These are phyloP conservation scores for Heliconius charithonia DNA, from an alignment of 2,888 invertebrate genomes.

Conservation along the genomic window DNA sequence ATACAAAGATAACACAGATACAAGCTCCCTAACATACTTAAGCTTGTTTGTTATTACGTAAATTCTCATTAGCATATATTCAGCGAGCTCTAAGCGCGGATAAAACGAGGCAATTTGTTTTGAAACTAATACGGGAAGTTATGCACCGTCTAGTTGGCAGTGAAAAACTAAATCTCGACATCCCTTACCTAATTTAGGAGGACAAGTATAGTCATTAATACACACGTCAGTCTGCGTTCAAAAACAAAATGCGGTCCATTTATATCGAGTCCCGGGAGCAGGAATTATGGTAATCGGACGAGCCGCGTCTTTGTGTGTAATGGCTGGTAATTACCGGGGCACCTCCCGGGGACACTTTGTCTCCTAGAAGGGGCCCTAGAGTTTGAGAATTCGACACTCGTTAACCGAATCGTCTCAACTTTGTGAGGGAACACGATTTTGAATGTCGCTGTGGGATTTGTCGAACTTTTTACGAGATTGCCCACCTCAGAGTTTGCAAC, in stretches of 20 bases:
- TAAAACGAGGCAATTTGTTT: constrained; percentile 51
- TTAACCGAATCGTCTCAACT: constrained; percentile 82
- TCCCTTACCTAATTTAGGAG: constrained; percentile 82
- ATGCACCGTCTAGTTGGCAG: constrained; percentile 60
- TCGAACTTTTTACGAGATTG: constrained; percentile 62
- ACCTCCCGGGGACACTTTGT: constrained; percentile 79
- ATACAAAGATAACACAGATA: constrained; percentile 37
- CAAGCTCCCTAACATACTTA: constrained; percentile 39
- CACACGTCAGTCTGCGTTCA: constrained; percentile 81
- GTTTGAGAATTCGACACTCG: constrained; percentile 81
- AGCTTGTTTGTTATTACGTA: constrained; percentile 44
- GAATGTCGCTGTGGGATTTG: constrained; percentile 76
- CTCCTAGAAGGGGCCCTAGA: constrained; percentile 69
- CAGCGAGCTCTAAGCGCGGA: constrained; percentile 49
- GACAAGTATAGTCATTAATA: constrained; percentile 83
- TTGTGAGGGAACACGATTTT: constrained; percentile 81
- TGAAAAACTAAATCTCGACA: constrained; percentile 81
- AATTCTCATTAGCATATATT: constrained; percentile 52
- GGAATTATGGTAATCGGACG: constrained; percentile 83
- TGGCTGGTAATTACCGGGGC: constrained; percentile 81
- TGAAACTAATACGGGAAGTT: constrained; percentile 47
- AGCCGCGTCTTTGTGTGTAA: constrained; percentile 83
- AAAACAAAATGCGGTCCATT: constrained; percentile 83
- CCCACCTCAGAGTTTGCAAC: constrained; percentile 58
- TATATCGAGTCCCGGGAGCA: constrained; percentile 78